These are phyloP conservation scores for Sapayoa aenigma DNA, from an alignment of 2,113 vertebrate species.

Conservation along the genomic window DNA sequence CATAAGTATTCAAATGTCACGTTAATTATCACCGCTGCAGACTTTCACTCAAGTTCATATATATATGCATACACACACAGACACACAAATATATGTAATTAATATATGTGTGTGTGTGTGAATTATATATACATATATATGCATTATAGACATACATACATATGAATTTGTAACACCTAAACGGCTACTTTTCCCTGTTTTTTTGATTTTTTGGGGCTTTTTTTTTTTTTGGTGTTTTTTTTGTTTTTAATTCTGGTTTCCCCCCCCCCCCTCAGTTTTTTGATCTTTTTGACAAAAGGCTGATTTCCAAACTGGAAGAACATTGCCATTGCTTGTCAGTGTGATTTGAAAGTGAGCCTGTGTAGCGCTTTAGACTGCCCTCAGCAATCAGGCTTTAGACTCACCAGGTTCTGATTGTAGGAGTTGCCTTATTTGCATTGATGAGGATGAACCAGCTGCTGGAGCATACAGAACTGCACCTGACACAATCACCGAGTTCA, in stretches of 20 bases:
- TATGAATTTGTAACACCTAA: not conserved
- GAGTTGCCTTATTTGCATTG: constrained; percentile 86
- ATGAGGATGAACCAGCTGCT: constrained; percentile 80
- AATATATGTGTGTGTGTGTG: too few relatives aligned
- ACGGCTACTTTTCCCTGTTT: not conserved
- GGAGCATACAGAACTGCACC: constrained; percentile 75
- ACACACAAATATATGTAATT: too few relatives aligned
- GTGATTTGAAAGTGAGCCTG: constrained; percentile 76
- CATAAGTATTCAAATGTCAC: not conserved
- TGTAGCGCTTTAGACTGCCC: constrained; percentile 66
- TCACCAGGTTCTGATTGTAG: constrained; percentile 76
- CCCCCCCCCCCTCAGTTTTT: not conserved
- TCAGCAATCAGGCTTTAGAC: constrained; percentile 76
- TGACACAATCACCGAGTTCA: constrained; percentile 72
- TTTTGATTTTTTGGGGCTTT: not conserved
- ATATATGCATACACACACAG: too few relatives aligned
- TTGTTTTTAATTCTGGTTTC: not conserved
- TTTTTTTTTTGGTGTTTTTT: not conserved
- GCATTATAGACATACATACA: too few relatives aligned
- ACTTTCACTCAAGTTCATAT: not conserved
- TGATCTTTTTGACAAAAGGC: constrained; percentile 30
- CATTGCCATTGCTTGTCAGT: constrained; percentile 57
- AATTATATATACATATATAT: too few relatives aligned
- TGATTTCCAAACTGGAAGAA: constrained; percentile 21
- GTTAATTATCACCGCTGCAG: not conserved